Percentiles rank a stretch among this genome's conserved stretches.
Evolutionary conservation across 2,888 invertebrate genomes (phyloP).

Genomic region (Noctuana brunneofusca): DNA sequence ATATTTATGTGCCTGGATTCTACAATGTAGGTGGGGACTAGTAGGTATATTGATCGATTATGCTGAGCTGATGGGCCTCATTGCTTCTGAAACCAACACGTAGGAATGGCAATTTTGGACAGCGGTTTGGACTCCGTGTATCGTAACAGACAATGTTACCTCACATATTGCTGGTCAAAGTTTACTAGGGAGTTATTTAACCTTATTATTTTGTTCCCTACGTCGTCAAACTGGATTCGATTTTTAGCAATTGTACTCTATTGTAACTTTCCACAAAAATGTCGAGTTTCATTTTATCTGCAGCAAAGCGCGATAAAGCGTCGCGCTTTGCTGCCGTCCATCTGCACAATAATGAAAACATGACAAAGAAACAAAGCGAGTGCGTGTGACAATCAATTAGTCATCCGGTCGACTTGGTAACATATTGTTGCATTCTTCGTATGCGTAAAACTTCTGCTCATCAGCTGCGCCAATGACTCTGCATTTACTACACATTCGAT

Average conservation of each 20-base stretch:
- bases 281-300: conserved; percentile 12
- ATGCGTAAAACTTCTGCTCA: conserved; percentile 65
- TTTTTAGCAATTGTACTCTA: not conserved
- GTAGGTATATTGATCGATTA: no score
- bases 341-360: conserved; percentile 34
- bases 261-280: conserved; percentile 22
- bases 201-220: no score
- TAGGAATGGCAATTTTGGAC: no score
- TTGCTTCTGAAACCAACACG: no score
- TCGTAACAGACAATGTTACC: not conserved
- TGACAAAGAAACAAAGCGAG: conserved; percentile 76
- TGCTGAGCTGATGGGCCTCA: no score
- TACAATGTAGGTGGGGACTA: no score
- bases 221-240: not conserved
- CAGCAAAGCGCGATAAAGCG: conserved; percentile 10
- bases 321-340: conserved; percentile 2
- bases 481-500: conserved; percentile 51
- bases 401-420: conserved; percentile 63
- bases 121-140: no score
- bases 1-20: no score
- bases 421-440: conserved; percentile 60
- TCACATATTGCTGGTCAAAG: not conserved
- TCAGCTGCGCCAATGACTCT: conserved; percentile 67
- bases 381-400: conserved; percentile 66
- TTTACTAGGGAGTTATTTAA: not conserved